These are phyloP conservation scores for Sceloporus undulatus DNA, from an alignment of 2,113 vertebrate genomes.

Conservation along the genomic window DNA sequence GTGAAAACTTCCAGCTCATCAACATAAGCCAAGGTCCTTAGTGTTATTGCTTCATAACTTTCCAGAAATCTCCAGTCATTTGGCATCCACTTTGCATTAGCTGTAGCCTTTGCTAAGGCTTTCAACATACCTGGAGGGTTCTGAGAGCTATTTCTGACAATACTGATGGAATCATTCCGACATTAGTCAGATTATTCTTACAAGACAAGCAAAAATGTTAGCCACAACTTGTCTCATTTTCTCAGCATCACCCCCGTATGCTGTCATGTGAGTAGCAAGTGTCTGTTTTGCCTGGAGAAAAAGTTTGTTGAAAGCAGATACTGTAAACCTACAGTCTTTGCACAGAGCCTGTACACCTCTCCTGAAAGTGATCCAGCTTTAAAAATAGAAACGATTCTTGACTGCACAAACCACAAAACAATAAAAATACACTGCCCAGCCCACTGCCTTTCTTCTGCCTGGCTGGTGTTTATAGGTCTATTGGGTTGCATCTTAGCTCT, in stretches of 20 bases:
- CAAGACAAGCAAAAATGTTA: constrained; percentile 70
- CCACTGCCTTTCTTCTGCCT: constrained; percentile 45
- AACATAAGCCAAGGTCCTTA: constrained; percentile 67
- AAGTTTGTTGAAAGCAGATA: constrained; percentile 65
- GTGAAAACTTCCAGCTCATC: constrained; percentile 50
- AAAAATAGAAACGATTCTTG: constrained; percentile 50
- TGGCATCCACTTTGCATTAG: constrained; percentile 51
- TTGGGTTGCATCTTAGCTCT: constrained; percentile 44
- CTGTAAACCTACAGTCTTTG: constrained; percentile 58
- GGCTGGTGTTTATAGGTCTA: constrained; percentile 32
- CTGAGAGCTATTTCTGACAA: constrained; percentile 69
- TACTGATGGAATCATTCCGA: constrained; percentile 70
- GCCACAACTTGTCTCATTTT: constrained; percentile 64
- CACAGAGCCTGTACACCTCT: constrained; percentile 30
- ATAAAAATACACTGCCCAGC: constrained; percentile 10
- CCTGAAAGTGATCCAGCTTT: constrained; percentile 32
- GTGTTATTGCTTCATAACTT: constrained; percentile 57
- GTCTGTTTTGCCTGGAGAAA: constrained; percentile 70
- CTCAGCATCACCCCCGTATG: constrained; percentile 63
- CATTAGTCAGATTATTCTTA: constrained; percentile 65
- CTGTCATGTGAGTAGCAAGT: constrained; percentile 65
- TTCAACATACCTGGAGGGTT: constrained; percentile 67
- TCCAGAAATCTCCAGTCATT: constrained; percentile 64
- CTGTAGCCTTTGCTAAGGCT: constrained; percentile 54
- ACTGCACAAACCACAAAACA: constrained; percentile 47